Evolutionary conservation across 2,888 invertebrate genomes (phyloP).

Genomic region (Tanypteryx hageni): DNA sequence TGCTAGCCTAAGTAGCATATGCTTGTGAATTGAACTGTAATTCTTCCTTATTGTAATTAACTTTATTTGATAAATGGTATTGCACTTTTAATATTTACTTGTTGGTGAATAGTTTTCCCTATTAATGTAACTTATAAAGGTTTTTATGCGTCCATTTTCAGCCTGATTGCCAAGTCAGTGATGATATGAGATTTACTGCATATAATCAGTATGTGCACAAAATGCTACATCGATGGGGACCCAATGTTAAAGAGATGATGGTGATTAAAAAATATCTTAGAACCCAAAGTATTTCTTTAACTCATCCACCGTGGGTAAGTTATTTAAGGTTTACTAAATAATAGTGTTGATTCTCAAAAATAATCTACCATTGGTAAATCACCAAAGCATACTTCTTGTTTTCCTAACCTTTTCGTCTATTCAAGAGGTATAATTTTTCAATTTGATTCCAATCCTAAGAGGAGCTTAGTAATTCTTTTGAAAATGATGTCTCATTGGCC

Average conservation of each 20-base stretch:
- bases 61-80: no score
- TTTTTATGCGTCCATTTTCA: constrained; percentile 70
- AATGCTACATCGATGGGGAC: constrained; percentile 92
- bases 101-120: no score
- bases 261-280: constrained; percentile 89
- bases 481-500: no score
- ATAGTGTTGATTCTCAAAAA: neutral
- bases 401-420: neutral
- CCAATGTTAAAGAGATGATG: constrained; percentile 88
- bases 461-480: no score
- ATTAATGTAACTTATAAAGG: no score
- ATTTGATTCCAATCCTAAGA: no score
- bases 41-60: no score
- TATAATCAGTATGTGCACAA: constrained; percentile 94
- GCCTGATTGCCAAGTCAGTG: constrained; percentile 89
- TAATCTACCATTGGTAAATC: neutral
- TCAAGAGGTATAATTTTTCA: neutral
- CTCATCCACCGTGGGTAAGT: constrained; percentile 87
- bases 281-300: constrained; percentile 85
- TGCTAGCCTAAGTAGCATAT: no score
- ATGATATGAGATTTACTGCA: constrained; percentile 91
- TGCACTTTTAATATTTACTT: no score
- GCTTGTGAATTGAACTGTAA: no score
- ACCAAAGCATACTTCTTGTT: neutral
- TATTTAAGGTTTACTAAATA: neutral